phyloP scores from a whole-genome alignment of 2,113 vertebrate species.

The Barnardius zonarius region DNA sequence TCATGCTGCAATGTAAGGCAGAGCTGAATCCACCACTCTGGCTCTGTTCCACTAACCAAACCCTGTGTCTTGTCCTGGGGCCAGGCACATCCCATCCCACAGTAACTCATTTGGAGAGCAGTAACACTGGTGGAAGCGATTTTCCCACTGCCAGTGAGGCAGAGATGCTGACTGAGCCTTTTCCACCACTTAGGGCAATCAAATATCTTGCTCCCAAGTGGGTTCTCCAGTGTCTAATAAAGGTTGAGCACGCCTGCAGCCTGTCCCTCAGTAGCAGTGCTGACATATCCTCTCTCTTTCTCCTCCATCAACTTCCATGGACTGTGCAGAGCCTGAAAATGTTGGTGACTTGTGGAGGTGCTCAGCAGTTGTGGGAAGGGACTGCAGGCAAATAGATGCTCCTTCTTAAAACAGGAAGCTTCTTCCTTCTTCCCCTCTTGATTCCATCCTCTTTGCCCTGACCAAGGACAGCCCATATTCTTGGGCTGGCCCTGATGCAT shows the following conservation, averaged over 20 bases:
- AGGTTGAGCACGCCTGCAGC: background rate
- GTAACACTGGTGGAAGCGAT: rapidly evolving
- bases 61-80: background rate
- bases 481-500: background rate
- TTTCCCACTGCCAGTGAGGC: background rate
- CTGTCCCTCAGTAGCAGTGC: background rate
- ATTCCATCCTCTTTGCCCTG: background rate
- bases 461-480: background rate
- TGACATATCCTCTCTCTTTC: rapidly evolving
- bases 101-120: background rate
- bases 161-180: background rate
- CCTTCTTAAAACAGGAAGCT: background rate
- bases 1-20: background rate
- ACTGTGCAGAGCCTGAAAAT: background rate
- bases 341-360: background rate
- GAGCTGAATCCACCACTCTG: background rate
- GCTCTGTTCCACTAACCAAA: background rate
- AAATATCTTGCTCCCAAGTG: background rate
- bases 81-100: background rate
- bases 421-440: background rate
- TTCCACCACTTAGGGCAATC: background rate
- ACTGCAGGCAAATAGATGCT: background rate
- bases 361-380: background rate
- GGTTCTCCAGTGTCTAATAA: background rate
- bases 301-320: background rate